phyloP scores from a whole-genome alignment of 2,888 invertebrate genomes.

The Orchesella flavescens region DNA sequence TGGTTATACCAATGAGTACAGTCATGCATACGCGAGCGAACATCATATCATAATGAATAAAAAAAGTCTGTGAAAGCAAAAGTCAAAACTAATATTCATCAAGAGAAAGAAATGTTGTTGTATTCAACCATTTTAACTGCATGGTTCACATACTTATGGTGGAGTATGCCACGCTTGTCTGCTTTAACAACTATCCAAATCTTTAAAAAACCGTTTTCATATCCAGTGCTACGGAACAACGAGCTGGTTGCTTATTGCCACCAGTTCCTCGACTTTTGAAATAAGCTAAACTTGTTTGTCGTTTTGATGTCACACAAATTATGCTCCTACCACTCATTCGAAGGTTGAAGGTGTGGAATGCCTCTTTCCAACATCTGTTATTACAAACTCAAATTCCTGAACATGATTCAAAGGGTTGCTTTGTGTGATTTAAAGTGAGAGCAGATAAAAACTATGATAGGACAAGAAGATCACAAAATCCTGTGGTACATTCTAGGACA shows the following conservation, averaged over 20 bases:
- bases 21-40: not conserved
- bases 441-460: slow-evolving; percentile 19
- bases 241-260: not conserved
- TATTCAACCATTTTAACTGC: not conserved
- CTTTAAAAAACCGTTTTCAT: slow-evolving; percentile 13
- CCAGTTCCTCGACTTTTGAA: not conserved
- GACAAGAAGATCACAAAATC: slow-evolving; percentile 23
- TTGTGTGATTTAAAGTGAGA: slow-evolving; percentile 8
- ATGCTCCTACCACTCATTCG: slow-evolving; percentile 67
- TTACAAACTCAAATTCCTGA: slow-evolving; percentile 64
- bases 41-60: not conserved
- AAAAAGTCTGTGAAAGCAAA: not conserved
- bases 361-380: slow-evolving; percentile 64
- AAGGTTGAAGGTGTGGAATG: slow-evolving; percentile 71
- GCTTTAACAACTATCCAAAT: slow-evolving; percentile 27
- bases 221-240: slow-evolving; percentile 9
- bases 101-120: not conserved
- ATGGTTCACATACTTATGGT: not conserved
- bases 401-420: slow-evolving; percentile 39
- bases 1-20: not conserved
- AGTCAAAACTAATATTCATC: slow-evolving; percentile 19
- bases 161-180: slow-evolving; percentile 1
- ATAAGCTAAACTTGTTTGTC: slow-evolving; percentile 70
- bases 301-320: slow-evolving; percentile 72
- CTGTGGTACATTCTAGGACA: not conserved